These are phyloP conservation scores for Onthophagus taurus DNA, from an alignment of 1,140 invertebrate species.

Conservation along the genomic window DNA sequence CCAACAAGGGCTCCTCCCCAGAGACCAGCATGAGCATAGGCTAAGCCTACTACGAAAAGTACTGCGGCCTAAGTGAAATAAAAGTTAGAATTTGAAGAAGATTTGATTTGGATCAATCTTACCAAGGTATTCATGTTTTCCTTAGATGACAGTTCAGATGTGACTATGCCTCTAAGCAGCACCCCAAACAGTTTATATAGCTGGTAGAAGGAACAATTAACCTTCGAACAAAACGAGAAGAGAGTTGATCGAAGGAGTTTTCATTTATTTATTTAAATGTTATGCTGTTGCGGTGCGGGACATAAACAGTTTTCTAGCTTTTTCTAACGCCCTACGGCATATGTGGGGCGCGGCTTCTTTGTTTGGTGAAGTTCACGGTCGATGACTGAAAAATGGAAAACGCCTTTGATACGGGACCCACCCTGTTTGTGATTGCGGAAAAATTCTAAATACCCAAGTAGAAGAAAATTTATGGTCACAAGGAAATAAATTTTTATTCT, in stretches of 20 bases:
- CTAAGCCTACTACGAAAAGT: conserved; percentile 20
- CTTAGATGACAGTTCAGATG: too few species aligned
- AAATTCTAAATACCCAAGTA: too few species aligned
- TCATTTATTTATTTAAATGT: conserved; percentile 12
- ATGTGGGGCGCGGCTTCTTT: too few species aligned
- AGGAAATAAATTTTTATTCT: too few species aligned
- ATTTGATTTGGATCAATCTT: not conserved
- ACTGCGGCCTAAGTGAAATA: conserved; percentile 2
- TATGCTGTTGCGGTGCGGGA: not conserved
- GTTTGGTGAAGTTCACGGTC: too few species aligned
- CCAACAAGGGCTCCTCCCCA: conserved; percentile 23
- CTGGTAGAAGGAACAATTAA: not conserved
- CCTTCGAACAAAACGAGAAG: conserved; percentile 1
- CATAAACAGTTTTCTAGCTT: not conserved
- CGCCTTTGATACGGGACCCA: too few species aligned
- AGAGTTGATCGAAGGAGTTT: conserved; percentile 1
- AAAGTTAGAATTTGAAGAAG: not conserved
- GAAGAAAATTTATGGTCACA: too few species aligned
- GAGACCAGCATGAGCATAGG: conserved; percentile 23
- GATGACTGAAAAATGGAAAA: too few species aligned
- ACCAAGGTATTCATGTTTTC: too few species aligned
- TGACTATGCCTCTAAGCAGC: not conserved
- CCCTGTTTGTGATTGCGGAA: too few species aligned
- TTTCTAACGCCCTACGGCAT: too few species aligned
- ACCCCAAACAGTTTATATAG: conserved; percentile 6